These are phyloP conservation scores for Caranx ignobilis DNA, from an alignment of 2,113 vertebrate species.

Conservation along the genomic window DNA sequence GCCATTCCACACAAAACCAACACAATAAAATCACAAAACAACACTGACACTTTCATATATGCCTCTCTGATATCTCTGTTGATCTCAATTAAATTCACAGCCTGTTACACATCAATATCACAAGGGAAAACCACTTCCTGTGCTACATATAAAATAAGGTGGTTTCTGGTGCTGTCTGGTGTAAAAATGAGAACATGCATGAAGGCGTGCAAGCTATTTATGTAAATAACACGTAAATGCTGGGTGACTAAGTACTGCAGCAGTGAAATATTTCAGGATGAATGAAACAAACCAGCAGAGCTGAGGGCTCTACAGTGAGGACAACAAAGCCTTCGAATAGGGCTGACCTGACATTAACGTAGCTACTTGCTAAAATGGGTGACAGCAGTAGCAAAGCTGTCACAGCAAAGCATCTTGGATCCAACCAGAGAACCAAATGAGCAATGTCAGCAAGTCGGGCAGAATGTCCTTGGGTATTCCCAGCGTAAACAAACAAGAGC, in stretches of 20 bases:
- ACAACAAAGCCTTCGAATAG: slow-evolving; percentile 37
- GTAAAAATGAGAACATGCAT: slow-evolving; percentile 3
- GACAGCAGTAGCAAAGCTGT: slow-evolving; percentile 13
- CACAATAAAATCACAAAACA: slow-evolving; percentile 2
- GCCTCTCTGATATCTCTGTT: slow-evolving; percentile 4
- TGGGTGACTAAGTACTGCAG: slow-evolving; percentile 35
- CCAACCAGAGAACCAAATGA: slow-evolving; percentile 34
- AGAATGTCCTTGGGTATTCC: slow-evolving; percentile 11
- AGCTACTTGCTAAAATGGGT: slow-evolving; percentile 18
- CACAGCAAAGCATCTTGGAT: slow-evolving; percentile 18
- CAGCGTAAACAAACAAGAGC: slow-evolving; percentile 14
- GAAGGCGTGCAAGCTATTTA: neutral
- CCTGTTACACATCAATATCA: neutral
- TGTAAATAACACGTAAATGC: slow-evolving; percentile 10
- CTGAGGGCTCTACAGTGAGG: slow-evolving; percentile 7
- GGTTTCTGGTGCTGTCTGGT: neutral
- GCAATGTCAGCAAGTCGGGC: slow-evolving; percentile 26
- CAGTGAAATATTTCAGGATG: slow-evolving; percentile 23
- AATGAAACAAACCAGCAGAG: slow-evolving; percentile 38
- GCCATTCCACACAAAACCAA: neutral
- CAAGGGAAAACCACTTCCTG: neutral
- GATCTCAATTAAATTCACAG: neutral
- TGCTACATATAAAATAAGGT: neutral
- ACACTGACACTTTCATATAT: neutral
- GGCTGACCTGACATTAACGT: slow-evolving; percentile 36